phyloP scores from a whole-genome alignment of 2,113 vertebrate genomes.

The rabbit (Oryctolagus cuniculus) region DNA sequence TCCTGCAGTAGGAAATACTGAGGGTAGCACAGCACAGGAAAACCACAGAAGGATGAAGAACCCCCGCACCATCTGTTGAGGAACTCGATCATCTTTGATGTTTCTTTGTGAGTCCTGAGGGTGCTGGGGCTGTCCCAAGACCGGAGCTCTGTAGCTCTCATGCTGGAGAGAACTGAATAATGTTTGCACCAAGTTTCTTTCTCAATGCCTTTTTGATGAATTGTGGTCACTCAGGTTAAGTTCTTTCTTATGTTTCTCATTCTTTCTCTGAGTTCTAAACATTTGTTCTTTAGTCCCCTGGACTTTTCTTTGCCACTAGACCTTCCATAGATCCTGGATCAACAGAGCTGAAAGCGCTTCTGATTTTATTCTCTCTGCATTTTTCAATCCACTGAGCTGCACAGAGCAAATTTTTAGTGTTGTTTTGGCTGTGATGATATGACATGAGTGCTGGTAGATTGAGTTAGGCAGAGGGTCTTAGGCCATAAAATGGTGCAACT shows the following conservation, averaged over 20 bases:
- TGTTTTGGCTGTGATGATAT: neutral
- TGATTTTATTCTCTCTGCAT: conserved; percentile 67
- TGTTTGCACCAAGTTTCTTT: conserved; percentile 80
- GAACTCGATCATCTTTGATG: conserved; percentile 84
- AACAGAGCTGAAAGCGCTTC: no score
- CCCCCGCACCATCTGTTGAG: conserved; percentile 82
- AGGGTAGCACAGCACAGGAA: conserved; percentile 80
- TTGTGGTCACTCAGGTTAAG: conserved; percentile 84
- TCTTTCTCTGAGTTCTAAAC: conserved; percentile 81
- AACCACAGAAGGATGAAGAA: conserved; percentile 85
- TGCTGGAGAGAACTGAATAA: conserved; percentile 74
- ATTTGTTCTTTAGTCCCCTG: conserved; percentile 73
- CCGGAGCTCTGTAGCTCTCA: conserved; percentile 81
- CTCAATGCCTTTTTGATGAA: conserved; percentile 80
- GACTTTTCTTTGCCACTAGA: conserved; percentile 63
- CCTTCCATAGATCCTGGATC: no score
- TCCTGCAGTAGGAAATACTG: conserved; percentile 82
- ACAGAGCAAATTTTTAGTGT: conserved; percentile 75
- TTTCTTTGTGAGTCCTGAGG: conserved; percentile 83
- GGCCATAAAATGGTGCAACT: neutral
- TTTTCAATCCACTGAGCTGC: conserved; percentile 77
- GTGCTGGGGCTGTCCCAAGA: conserved; percentile 81
- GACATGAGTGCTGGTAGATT: neutral
- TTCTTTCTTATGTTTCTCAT: conserved; percentile 78
- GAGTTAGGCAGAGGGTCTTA: neutral